phyloP scores from a whole-genome alignment of 64 coral and sea anemone genomes.

The Platygyra sinensis region DNA sequence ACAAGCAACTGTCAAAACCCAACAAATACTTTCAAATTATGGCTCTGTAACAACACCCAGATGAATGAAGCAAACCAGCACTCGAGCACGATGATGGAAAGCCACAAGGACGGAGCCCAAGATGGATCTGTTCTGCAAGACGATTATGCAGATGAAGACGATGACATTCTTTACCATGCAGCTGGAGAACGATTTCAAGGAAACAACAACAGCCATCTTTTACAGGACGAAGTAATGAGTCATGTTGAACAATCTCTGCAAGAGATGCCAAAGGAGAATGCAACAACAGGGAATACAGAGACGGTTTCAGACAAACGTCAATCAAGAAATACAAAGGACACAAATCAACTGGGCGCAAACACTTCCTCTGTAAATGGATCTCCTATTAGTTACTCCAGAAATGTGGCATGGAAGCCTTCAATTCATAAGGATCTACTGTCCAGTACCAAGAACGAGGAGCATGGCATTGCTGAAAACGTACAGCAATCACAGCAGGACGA shows the following conservation, averaged over 20 bases:
- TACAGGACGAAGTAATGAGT: not conserved
- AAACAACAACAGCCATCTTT: not conserved
- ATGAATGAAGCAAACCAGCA: not conserved
- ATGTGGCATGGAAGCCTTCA: not conserved
- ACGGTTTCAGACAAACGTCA: not conserved
- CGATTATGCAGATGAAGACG: not conserved
- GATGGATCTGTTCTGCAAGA: not conserved
- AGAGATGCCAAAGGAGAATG: not conserved
- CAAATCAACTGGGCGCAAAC: not conserved
- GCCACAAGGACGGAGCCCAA: not conserved
- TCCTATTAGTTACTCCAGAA: no score
- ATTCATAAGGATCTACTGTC: not conserved
- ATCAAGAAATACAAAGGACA: not conserved
- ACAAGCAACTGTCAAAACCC: not conserved
- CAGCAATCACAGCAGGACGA: not conserved
- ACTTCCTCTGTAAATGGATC: not conserved
- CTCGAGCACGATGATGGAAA: not conserved
- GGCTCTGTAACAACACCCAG: not conserved
- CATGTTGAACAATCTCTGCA: not conserved
- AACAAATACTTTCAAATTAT: not conserved
- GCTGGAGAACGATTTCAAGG: not conserved
- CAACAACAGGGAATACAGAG: not conserved
- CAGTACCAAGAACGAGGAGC: not conserved
- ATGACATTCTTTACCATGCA: not conserved
- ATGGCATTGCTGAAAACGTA: not conserved